Base-by-base conservation (phyloP, 2,888 invertebrate genomes). In the Chouioia cunea region DNA sequence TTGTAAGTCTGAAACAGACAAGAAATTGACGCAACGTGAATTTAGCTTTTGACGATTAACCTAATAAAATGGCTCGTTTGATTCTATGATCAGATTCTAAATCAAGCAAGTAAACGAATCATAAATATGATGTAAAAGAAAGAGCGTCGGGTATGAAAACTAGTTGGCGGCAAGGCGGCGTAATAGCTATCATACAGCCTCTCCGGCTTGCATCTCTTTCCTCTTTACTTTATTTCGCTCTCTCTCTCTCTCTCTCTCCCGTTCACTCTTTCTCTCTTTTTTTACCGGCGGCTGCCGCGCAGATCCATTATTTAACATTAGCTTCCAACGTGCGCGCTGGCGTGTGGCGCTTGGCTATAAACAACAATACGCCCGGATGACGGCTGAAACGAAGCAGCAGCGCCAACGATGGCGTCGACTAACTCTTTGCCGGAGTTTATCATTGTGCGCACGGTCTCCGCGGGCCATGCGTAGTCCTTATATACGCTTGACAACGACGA, bases 1-100 rank as follows among this genome's bases (percentile, higher is more conserved):
- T 79, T 79, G 65, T 80, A 79, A 60, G 80, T 80, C 87, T 87
- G 83, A 4, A 73, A 73, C 70, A 73, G 22, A 64, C n/a, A 20
- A 60, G 10, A 36, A 65, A 4, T 36, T 12, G n/a, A 48, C 44
- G 57, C 57, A 27, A 54, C 15, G 14, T 16, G 0, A 43, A 23
- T 36, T 36, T 6, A 20, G 57, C 14, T 27, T 48, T 36, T 27
- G 22, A 59, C 23, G 27, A 23, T 14, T 46, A 14, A 18, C 44
- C 20, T 59, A 46, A 16, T 44, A n/a, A 2, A n/a, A 10, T 58
- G 22, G 23, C 23, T 20, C 47, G 10, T 20, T 59, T 2, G 16
- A 12, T 59, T 23, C 47, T 2, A 47, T 23, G n/a, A 56, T n/a
- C n/a, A 56, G 14, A 36, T 6, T n/a, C 10, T 56, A n/a, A 15